Base-by-base conservation (phyloP, 1,140 invertebrate genomes). In the Leptinotarsa texana region DNA sequence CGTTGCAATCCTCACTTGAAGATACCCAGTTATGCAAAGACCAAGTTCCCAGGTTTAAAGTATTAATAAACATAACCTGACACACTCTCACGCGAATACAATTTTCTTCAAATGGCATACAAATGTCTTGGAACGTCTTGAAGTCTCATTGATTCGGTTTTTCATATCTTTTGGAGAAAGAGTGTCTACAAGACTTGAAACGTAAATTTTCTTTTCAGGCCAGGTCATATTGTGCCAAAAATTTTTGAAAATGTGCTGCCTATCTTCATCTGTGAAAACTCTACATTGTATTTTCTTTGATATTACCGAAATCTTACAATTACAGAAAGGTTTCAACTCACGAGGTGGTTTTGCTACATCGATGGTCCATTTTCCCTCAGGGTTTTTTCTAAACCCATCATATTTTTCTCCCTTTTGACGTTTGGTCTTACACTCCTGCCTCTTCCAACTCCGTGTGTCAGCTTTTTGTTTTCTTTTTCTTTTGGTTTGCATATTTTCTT, bases 391-490 rank as follows among this genome's bases (percentile, higher is more conserved):
- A 33, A 33, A n/a, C 15, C 67, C 67, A 48, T 42, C 13, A 69
- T 69, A 69, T 42, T 27, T 48, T 69, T 69, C 67, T 33, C 67
- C 42, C 11, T 69, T 69, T 69, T 17, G 18, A 17, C 57, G 17
- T 62, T 62, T 62, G 18, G 18, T 62, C 18, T 62, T 17, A 21
- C 18, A n/a, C 18, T 62, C 18, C 57, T 21, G 57, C 18, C 18
- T 17, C 18, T 62, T 11, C 57, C 13, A 15, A 62, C 67, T 15
- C 24, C n/a, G 3, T 69, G 27, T 69, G n/a, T n/a, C 47, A 42
- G 67, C 67, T n/a, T 21, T 42, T 69, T 48, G 15, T 69, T 48
- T 33, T 69, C 67, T 24, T 42, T 33, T 69, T 69, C 18, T 69
- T 69, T 33, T 33, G 18, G 17, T 4, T 22, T 65, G 13, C 15